Evolutionary conservation across 2,888 invertebrate genomes (phyloP).

Genomic region (Spodoptera picta): DNA sequence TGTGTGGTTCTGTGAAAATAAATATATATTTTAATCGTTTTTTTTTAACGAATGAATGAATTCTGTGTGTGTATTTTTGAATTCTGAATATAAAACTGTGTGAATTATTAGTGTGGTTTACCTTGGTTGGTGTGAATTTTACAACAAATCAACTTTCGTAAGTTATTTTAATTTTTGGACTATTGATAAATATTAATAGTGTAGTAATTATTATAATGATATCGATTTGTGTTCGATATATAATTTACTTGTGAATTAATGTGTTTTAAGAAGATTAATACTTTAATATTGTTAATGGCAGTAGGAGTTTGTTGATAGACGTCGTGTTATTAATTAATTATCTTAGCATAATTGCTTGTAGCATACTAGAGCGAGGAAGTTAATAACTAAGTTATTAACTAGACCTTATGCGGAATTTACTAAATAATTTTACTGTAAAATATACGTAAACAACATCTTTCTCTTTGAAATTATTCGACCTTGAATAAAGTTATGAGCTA

Average conservation of each 20-base stretch:
- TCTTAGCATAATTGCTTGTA: conserved; percentile 15
- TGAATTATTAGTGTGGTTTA: conserved; percentile 54
- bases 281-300: conserved; percentile 12
- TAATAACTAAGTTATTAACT: not conserved
- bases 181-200: conserved; percentile 25
- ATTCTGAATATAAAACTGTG: conserved; percentile 44
- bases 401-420: not conserved
- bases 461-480: too few species aligned
- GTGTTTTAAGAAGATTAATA: conserved; percentile 20
- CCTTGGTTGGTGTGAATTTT: conserved; percentile 53
- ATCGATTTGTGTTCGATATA: conserved; percentile 29
- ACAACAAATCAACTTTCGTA: conserved; percentile 39
- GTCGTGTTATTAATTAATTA: conserved; percentile 21
- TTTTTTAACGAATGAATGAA: conserved; percentile 28
- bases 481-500: too few species aligned
- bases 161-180: conserved; percentile 35
- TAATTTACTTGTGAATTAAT: conserved; percentile 19
- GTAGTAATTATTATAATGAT: conserved; percentile 42
- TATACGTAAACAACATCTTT: too few species aligned
- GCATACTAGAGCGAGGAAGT: not conserved
- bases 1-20: conserved; percentile 44
- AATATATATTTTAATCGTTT: conserved; percentile 16
- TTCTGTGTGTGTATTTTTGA: conserved; percentile 27
- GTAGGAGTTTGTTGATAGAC: conserved; percentile 2
- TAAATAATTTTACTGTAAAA: not conserved